These are phyloP conservation scores for Epinephelus lanceolatus DNA, from an alignment of 2,113 vertebrate species.

Conservation along the genomic window DNA sequence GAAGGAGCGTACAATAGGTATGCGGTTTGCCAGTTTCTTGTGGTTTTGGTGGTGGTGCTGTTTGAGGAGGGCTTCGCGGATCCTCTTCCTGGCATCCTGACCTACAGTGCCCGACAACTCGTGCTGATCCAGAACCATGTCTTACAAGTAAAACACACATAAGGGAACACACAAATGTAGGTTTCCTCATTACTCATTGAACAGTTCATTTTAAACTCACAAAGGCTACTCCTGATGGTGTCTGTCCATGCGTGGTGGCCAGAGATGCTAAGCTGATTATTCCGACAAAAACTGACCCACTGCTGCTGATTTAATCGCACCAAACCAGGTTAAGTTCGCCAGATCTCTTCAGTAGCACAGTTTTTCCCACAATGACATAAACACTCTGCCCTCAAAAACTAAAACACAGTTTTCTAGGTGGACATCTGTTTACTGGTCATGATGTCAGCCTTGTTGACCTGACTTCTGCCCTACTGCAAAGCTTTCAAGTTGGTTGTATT, in stretches of 20 bases:
- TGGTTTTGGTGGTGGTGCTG: slow-evolving; percentile 99
- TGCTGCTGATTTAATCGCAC: slow-evolving; percentile 47
- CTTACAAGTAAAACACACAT: slow-evolving; percentile 74
- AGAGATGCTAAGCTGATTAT: slow-evolving; percentile 60
- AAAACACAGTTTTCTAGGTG: slow-evolving; percentile 5
- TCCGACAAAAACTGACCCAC: slow-evolving; percentile 17
- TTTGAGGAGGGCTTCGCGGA: slow-evolving; percentile 95
- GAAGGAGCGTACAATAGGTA: slow-evolving; percentile 98
- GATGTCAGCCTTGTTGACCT: neutral
- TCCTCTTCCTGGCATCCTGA: slow-evolving; percentile 92
- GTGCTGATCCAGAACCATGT: slow-evolving; percentile 98
- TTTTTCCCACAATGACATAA: slow-evolving; percentile 30
- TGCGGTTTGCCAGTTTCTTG: slow-evolving; percentile 97
- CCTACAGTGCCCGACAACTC: slow-evolving; percentile 90
- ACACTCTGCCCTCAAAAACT: slow-evolving; percentile 32
- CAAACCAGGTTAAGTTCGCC: slow-evolving; percentile 54
- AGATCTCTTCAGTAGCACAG: slow-evolving; percentile 28
- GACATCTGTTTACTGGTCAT: neutral
- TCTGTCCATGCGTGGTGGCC: neutral
- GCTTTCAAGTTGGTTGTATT: neutral
- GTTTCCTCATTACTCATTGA: neutral
- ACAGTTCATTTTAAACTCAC: slow-evolving; percentile 10
- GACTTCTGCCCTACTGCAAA: neutral
- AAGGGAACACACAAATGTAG: neutral
- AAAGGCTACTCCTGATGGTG: slow-evolving; percentile 9